Percentiles rank a stretch among this genome's conserved stretches.
phyloP scores from a whole-genome alignment of 2,797 vertebrate genomes.

The Amblyraja radiata region DNA sequence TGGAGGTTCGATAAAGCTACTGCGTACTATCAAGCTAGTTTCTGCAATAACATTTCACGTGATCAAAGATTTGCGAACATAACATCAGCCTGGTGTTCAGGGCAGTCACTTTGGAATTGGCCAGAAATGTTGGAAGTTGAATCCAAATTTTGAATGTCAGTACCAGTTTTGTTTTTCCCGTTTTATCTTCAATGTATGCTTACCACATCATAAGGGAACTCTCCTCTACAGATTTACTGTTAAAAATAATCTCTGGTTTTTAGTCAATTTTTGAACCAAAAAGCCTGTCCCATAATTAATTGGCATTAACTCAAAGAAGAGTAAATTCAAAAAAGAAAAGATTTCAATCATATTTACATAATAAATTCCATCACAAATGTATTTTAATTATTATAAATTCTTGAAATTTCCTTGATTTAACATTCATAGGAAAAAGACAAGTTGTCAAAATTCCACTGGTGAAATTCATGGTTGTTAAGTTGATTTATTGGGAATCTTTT shows the following conservation, averaged over 20 bases:
- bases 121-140: background rate
- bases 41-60: background rate
- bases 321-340: background rate
- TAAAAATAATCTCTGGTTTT: background rate
- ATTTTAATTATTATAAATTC: background rate
- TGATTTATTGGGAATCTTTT: conserved; percentile 16
- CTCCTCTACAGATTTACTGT: background rate
- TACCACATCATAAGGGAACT: background rate
- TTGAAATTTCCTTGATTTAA: background rate
- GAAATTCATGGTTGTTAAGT: background rate
- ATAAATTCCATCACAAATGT: background rate
- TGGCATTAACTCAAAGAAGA: background rate
- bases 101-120: background rate
- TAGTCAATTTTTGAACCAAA: background rate
- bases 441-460: background rate
- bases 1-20: background rate
- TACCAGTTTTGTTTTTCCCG: background rate
- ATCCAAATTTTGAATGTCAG: background rate
- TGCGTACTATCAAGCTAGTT: background rate
- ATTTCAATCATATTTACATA: conserved; percentile 2
- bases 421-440: background rate
- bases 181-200: background rate
- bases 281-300: background rate
- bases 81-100: too few relatives aligned
- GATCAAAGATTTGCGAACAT: background rate